Conservation (phyloP, 2,888 invertebrate genomes). For the Limnephilus auricula region DNA sequence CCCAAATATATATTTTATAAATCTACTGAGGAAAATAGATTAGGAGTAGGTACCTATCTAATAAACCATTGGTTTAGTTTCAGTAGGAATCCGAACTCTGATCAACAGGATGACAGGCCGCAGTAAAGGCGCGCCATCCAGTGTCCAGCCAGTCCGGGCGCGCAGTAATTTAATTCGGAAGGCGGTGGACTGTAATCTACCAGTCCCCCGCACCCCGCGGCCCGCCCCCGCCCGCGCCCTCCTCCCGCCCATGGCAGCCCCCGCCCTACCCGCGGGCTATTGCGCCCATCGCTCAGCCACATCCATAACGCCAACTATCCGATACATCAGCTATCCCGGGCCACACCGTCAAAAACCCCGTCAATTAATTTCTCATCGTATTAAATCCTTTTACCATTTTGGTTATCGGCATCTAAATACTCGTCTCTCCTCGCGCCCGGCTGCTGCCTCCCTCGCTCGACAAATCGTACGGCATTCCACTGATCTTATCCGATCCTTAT, state of each 20-base stretch:
- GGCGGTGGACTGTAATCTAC: constrained; percentile 69
- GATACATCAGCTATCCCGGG: background rate
- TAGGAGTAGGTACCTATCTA: background rate
- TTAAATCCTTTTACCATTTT: constrained; percentile 6
- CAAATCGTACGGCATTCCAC: constrained; percentile 66
- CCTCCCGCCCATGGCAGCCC: constrained; percentile 67
- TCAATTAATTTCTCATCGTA: constrained; percentile 1
- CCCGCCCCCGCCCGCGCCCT: constrained; percentile 68
- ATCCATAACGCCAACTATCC: constrained; percentile 61
- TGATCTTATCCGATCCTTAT: constrained; percentile 69
- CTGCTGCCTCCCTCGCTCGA: constrained; percentile 70
- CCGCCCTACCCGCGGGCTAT: constrained; percentile 61
- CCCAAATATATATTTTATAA: too few species aligned
- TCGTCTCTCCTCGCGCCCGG: constrained; percentile 67
- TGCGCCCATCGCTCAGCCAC: constrained; percentile 63
- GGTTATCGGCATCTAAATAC: background rate
- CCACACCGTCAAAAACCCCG: constrained; percentile 65
- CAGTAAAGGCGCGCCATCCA: background rate
- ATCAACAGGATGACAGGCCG: background rate
- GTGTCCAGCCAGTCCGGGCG: constrained; percentile 21
- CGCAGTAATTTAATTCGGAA: constrained; percentile 68
- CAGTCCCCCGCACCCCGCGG: constrained; percentile 67
- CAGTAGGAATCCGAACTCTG: background rate
- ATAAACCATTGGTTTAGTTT: too few species aligned
- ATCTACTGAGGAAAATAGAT: background rate